Evolutionary conservation across 2,113 vertebrate genomes (phyloP).

Genomic region (Ictidomys tridecemlineatus): DNA sequence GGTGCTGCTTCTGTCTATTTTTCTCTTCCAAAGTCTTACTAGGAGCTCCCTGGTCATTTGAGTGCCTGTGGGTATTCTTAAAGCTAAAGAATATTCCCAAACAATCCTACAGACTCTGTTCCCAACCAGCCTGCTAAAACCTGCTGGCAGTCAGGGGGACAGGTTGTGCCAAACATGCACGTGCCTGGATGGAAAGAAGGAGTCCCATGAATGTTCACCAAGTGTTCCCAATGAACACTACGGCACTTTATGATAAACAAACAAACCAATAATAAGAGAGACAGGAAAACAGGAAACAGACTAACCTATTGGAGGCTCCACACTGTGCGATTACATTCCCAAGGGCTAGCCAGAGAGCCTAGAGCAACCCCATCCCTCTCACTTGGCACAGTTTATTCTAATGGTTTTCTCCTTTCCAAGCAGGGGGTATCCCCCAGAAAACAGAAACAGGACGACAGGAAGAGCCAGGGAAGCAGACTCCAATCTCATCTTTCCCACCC

Average conservation of each 20-base stretch:
- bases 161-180: fast-evolving
- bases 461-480: background rate
- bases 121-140: background rate
- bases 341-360: too few species aligned
- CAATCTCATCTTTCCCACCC: background rate
- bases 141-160: background rate
- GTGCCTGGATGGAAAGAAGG: background rate
- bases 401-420: background rate
- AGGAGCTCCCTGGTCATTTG: background rate
- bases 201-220: background rate
- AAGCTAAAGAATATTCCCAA: background rate
- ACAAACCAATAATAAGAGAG: background rate
- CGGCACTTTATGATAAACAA: background rate
- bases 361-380: background rate
- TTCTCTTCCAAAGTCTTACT: background rate
- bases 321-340: too few species aligned
- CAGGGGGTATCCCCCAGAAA: background rate
- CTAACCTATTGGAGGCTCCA: background rate
- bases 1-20: background rate
- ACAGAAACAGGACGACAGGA: background rate
- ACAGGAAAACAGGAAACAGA: background rate
- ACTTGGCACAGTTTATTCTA: background rate
- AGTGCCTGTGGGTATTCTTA: background rate
- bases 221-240: background rate
- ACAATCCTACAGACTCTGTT: background rate